A percentile compares a stretch with the other conserved stretches of the same genome.
Evolutionary conservation across 1,140 invertebrate species (phyloP).

Genomic region (Drosophila virilis): DNA sequence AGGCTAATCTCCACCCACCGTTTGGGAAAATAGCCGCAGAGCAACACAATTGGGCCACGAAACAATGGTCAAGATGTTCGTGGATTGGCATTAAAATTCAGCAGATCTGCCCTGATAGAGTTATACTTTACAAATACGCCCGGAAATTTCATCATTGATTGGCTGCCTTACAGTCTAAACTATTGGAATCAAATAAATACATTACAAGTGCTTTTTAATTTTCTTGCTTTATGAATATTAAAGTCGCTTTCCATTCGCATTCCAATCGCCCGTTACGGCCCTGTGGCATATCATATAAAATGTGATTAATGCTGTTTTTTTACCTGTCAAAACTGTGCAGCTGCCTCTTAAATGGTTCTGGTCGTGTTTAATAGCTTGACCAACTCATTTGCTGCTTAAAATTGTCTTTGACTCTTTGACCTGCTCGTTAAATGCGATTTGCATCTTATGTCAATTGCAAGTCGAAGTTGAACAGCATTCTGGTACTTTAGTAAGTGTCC

Average conservation of each 20-base stretch:
- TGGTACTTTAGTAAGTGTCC: conserved; percentile 21
- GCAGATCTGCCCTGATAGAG: background rate
- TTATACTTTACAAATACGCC: background rate
- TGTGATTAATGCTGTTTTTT: conserved; percentile 57
- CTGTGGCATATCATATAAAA: conserved; percentile 59
- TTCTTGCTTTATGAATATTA: conserved; percentile 35
- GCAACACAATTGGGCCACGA: conserved; percentile 5
- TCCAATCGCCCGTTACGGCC: conserved; percentile 42
- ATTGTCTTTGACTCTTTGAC: conserved; percentile 65
- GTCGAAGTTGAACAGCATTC: conserved; percentile 35
- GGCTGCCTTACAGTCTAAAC: conserved; percentile 1
- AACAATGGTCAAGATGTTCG: conserved; percentile 49
- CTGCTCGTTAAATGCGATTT: conserved; percentile 49
- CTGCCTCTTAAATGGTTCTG: conserved; percentile 46
- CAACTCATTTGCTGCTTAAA: conserved; percentile 26
- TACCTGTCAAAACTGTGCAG: conserved; percentile 39
- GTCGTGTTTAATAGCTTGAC: conserved; percentile 21
- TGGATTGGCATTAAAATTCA: background rate
- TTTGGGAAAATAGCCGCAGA: conserved; percentile 5
- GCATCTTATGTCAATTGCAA: conserved; percentile 61
- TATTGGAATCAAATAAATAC: conserved; percentile 6
- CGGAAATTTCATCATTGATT: conserved; percentile 40
- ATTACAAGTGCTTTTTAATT: conserved; percentile 12
- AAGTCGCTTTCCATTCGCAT: conserved; percentile 61
- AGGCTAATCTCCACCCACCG: conserved; percentile 52